Conservation (phyloP, 2,113 vertebrate genomes). For the Hippocampus mohnikei region DNA sequence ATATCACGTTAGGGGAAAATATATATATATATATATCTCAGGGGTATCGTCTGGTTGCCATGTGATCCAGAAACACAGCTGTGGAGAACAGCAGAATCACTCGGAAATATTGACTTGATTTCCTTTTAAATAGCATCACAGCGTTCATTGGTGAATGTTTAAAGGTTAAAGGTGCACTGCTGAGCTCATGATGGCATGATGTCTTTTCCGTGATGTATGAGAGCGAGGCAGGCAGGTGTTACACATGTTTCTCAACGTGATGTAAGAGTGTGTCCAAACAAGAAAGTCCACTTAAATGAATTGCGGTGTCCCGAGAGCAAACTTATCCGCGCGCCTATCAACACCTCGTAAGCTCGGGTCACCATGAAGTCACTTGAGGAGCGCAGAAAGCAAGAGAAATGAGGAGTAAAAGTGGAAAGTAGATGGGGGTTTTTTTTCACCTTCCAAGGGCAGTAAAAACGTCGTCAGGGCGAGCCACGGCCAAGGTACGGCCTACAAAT, state of each 20-base stretch:
- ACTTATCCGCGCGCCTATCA: background rate
- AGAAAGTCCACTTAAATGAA: slow-evolving; percentile 4
- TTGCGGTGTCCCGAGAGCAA: slow-evolving; percentile 12
- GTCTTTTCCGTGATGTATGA: background rate
- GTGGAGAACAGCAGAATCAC: slow-evolving; percentile 16
- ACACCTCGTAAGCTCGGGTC: background rate
- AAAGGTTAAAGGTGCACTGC: slow-evolving; percentile 25
- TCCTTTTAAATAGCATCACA: slow-evolving; percentile 1
- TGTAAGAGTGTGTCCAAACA: background rate
- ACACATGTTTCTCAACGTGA: background rate
- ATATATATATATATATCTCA: slow-evolving; percentile 16
- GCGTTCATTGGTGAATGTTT: slow-evolving; percentile 14
- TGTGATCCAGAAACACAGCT: slow-evolving; percentile 36
- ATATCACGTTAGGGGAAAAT: slow-evolving; percentile 37
- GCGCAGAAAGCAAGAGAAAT: slow-evolving; percentile 4
- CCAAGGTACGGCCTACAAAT: slow-evolving; percentile 12
- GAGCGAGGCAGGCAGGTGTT: background rate
- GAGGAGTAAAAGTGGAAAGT: slow-evolving; percentile 1
- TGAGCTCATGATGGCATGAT: background rate
- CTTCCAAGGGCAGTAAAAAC: slow-evolving; percentile 26
- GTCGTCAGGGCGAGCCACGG: slow-evolving; percentile 27
- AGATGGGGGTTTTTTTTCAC: slow-evolving; percentile 41
- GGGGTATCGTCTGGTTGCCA: slow-evolving; percentile 27
- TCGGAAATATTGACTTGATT: slow-evolving; percentile 19
- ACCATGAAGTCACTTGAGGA: slow-evolving; percentile 27